Conservation (phyloP, 2,797 vertebrate genomes). For the Chanos chanos region DNA sequence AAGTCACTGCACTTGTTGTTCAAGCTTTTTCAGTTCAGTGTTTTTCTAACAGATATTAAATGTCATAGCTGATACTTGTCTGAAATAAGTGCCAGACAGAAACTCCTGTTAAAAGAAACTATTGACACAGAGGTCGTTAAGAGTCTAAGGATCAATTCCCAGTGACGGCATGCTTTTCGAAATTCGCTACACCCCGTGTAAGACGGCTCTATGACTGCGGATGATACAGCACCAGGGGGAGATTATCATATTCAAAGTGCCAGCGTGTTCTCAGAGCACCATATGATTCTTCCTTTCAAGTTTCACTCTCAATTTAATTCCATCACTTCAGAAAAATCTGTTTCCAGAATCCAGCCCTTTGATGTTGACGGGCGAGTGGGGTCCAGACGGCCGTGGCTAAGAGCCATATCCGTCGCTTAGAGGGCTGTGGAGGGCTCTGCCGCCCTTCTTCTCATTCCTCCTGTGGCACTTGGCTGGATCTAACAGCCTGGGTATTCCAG, state of each 20-base stretch:
- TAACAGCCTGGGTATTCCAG: slow-evolving; percentile 50
- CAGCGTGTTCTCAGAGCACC: slow-evolving; percentile 22
- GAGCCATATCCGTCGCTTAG: slow-evolving; percentile 53
- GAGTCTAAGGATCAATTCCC: no score
- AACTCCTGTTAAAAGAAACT: no score
- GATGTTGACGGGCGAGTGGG: slow-evolving; percentile 51
- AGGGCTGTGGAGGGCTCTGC: slow-evolving; percentile 31
- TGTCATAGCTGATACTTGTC: no score
- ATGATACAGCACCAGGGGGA: slow-evolving; percentile 6
- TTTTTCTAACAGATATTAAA: no score
- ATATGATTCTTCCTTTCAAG: slow-evolving; percentile 42
- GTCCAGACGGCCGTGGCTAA: slow-evolving; percentile 51
- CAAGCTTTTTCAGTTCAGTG: no score
- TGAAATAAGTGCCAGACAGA: no score
- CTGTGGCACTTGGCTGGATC: slow-evolving; percentile 34
- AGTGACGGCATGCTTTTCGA: no score
- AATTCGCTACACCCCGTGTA: no score
- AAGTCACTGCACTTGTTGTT: no score
- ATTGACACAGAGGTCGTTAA: no score
- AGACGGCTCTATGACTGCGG: slow-evolving; percentile 17
- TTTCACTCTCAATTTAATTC: slow-evolving; percentile 44
- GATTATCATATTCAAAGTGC: slow-evolving; percentile 3
- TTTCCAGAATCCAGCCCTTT: slow-evolving; percentile 53
- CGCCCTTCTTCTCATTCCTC: slow-evolving; percentile 47
- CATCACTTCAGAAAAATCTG: slow-evolving; percentile 28